These are phyloP conservation scores for Leptinotarsa haldemani DNA, from an alignment of 2,888 invertebrate species.

Conservation along the genomic window DNA sequence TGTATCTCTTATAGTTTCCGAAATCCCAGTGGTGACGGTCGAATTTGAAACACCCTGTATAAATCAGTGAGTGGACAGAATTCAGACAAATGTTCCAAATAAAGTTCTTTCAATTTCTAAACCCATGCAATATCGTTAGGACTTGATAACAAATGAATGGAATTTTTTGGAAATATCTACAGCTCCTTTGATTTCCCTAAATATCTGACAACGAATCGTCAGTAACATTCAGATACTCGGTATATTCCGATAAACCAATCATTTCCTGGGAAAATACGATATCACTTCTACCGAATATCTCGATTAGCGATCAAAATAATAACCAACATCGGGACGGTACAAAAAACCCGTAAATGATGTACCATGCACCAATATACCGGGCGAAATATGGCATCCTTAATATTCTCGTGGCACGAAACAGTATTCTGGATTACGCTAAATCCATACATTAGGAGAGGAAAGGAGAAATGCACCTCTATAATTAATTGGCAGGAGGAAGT, in stretches of 20 bases:
- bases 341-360: conserved; percentile 37
- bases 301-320: conserved; percentile 4
- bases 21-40: no score
- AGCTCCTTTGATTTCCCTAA: no score
- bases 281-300: background rate
- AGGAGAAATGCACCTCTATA: conserved; percentile 26
- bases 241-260: background rate
- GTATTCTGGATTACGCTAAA: conserved; percentile 26
- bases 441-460: conserved; percentile 26
- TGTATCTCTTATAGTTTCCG: no score
- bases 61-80: no score
- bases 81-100: no score
- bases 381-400: conserved; percentile 28
- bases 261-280: background rate
- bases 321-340: conserved; percentile 4
- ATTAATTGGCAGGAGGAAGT: conserved; percentile 12
- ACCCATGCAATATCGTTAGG: no score
- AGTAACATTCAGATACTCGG: no score
- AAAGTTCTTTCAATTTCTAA: no score
- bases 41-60: no score
- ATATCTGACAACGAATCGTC: no score
- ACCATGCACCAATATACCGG: conserved; percentile 39
- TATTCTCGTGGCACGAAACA: conserved; percentile 33
- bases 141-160: no score
- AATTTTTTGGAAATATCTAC: no score